Evolutionary conservation across 1,140 invertebrate genomes (phyloP), one percentile per base, ranked within the genome.

Genomic region (Saxidomus purpurata): DNA sequence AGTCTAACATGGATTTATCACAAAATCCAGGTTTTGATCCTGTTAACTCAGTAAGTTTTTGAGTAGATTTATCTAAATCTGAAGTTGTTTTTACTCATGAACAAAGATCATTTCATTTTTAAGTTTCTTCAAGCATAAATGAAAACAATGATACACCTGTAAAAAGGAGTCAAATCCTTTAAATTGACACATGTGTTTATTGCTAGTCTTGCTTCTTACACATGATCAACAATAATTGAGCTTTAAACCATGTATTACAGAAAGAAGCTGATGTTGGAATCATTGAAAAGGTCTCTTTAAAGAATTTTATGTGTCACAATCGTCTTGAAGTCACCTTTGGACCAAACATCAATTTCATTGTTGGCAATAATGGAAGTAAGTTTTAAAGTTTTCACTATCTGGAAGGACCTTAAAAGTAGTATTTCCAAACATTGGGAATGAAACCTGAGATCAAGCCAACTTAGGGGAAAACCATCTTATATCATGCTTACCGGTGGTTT

Each of bases 301-400:
- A 97, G 89, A 99, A 99, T 95, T 99, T 99, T 93, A 98, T 99
- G 97, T 99, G 98, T 94, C 99, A 99, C 94, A 97, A 97, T 9
- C 96, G 97, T 84, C 96, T 99, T 47, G 97, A 97, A 91, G 96
- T 99, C 13, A 96, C 96, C 76, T 97, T 98, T 89, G 97, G 98
- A 69, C 96, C 96, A 52, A 97, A 98, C 94, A 97, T 98, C 4
- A 99, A 98, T 95, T 98, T 98, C 94, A 97, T 99, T 67, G 97
- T 98, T 90, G 99, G 99, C n/a, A 97, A 97, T 80, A 99, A 99
- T 97, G 99, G 99, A 77, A 99, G 98, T 96, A 95, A 95, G 96
- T 52, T 61, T 67, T 25, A 55, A 3, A 49, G 17, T 49, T 49
- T 49, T 49, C 8, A 49, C 47, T 17, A 8, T n/a, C n/a, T n/a